Percentiles rank a stretch among this genome's conserved stretches.
phyloP scores from a whole-genome alignment of 2,113 vertebrate species.

The Sprattus sprattus region DNA sequence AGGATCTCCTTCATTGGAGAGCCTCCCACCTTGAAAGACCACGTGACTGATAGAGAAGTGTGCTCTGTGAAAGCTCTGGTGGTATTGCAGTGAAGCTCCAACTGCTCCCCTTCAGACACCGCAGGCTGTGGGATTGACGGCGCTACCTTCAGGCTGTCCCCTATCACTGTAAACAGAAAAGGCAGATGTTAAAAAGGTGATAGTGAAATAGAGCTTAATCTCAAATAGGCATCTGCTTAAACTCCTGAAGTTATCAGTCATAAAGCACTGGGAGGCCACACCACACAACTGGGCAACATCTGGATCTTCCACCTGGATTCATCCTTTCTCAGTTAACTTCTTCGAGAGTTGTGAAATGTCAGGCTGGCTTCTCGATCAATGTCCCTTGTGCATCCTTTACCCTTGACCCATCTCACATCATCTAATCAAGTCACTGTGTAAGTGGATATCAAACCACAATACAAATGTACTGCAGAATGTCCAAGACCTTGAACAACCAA shows the following conservation, averaged over 20 bases:
- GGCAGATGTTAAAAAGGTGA: neutral
- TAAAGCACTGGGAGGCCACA: too few species aligned
- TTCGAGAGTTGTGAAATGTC: too few species aligned
- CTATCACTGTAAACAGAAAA: conserved; percentile 66
- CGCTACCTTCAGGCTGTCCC: conserved; percentile 70
- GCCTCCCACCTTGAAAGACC: conserved; percentile 63
- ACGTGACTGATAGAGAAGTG: conserved; percentile 77
- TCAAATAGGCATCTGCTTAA: too few species aligned
- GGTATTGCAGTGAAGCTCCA: conserved; percentile 71
- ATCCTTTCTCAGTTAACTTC: too few species aligned
- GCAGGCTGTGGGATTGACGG: conserved; percentile 52
- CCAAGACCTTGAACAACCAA: neutral
- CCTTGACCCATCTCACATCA: neutral
- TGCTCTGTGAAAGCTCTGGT: conserved; percentile 58
- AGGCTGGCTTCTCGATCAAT: too few species aligned
- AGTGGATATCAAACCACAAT: neutral
- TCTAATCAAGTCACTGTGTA: neutral
- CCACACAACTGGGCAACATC: too few species aligned
- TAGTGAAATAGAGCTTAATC: too few species aligned
- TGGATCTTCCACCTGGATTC: too few species aligned
- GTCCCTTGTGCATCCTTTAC: too few species aligned
- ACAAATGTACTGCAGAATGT: neutral
- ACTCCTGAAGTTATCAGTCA: too few species aligned
- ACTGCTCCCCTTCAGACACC: conserved; percentile 70
- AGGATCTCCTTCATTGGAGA: conserved; percentile 58